Conservation (phyloP, 2,797 vertebrate species). For the Aphelocoma californica region DNA sequence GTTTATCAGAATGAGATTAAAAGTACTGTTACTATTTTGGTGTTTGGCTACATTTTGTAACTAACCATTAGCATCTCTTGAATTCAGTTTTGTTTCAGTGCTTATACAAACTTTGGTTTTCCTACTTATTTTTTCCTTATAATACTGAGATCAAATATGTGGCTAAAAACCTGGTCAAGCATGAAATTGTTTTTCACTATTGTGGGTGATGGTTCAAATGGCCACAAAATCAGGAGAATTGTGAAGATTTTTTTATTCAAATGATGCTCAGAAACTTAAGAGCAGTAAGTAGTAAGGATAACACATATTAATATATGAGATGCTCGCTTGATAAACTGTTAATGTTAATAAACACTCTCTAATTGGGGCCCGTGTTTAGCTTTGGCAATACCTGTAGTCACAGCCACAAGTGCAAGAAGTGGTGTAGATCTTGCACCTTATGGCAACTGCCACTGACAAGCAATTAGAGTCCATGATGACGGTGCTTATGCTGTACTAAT, state of each 20-base stretch:
- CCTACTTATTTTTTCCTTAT: slow-evolving; percentile 23
- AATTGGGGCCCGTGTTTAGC: neutral
- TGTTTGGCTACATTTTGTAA: neutral
- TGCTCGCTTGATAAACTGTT: neutral
- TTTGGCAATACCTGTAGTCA: slow-evolving; percentile 2
- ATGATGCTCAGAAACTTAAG: neutral
- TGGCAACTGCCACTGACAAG: slow-evolving; percentile 76
- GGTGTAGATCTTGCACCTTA: slow-evolving; percentile 63
- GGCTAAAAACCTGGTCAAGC: slow-evolving; percentile 53
- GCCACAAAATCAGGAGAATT: slow-evolving; percentile 8
- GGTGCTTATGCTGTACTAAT: slow-evolving; percentile 85
- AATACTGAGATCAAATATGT: slow-evolving; percentile 58
- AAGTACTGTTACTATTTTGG: neutral
- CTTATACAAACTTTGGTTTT: neutral
- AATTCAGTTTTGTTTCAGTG: neutral
- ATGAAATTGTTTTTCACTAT: slow-evolving; percentile 72
- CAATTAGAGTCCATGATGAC: slow-evolving; percentile 89
- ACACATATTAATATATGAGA: neutral
- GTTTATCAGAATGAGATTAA: neutral
- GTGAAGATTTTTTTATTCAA: neutral
- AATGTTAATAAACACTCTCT: neutral
- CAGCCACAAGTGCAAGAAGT: slow-evolving; percentile 46
- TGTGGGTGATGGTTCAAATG: slow-evolving; percentile 27
- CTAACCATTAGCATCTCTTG: slow-evolving; percentile 8
- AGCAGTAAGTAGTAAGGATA: neutral